phyloP scores from a whole-genome alignment of 2,113 vertebrate genomes.

The Emberiza fucata region DNA sequence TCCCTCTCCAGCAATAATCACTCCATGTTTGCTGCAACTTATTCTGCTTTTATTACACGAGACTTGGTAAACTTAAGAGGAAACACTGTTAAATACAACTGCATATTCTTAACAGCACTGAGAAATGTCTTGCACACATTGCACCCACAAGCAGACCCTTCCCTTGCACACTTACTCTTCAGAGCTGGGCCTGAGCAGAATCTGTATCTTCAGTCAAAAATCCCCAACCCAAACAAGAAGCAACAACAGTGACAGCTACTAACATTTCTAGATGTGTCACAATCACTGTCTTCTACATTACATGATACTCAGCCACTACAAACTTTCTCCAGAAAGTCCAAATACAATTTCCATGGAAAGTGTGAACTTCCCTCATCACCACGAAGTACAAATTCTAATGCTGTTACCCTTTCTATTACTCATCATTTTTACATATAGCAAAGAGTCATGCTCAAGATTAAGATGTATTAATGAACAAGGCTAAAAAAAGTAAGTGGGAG shows the following conservation, averaged over 20 bases:
- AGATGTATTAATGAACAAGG: background rate
- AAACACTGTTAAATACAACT: background rate
- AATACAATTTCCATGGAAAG: background rate
- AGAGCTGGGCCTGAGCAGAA: background rate
- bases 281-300: background rate
- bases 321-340: conserved; percentile 2
- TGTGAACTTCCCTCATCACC: background rate
- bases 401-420: background rate
- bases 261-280: background rate
- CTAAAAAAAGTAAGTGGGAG: background rate
- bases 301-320: background rate
- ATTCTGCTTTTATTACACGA: background rate
- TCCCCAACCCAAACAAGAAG: background rate
- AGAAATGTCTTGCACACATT: background rate
- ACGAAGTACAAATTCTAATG: background rate
- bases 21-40: background rate
- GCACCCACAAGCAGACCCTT: background rate
- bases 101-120: background rate
- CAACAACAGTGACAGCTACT: background rate
- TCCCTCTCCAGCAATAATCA: background rate
- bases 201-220: background rate
- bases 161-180: background rate
- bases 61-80: background rate
- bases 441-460: background rate
- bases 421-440: background rate